Percentiles rank a stretch among this genome's conserved stretches.
Evolutionary conservation across 2,797 vertebrate genomes (phyloP).

Genomic region (Coregonus ussuriensis): DNA sequence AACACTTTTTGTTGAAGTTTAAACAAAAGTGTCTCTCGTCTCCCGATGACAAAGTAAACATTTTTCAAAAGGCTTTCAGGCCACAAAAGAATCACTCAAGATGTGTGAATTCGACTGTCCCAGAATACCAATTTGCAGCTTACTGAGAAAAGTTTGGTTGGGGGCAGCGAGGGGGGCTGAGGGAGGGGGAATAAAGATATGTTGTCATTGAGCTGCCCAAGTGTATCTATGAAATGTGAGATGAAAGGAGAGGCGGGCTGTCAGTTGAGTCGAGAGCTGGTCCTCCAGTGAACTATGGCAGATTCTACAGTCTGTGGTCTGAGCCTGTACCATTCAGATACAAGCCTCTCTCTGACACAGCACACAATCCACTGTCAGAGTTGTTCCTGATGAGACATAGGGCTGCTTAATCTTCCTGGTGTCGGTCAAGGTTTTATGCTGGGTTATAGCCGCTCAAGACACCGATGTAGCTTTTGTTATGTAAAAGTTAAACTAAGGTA

Average conservation of each 20-base stretch:
- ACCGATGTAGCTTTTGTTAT: neutral
- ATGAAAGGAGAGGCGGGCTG: conserved; percentile 56
- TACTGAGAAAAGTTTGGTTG: conserved; percentile 30
- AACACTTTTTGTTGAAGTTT: no score
- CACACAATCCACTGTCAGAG: neutral
- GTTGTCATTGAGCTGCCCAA: conserved; percentile 74
- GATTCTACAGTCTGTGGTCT: neutral
- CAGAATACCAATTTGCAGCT: conserved; percentile 47
- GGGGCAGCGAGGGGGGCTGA: conserved; percentile 14
- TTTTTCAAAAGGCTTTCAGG: conserved; percentile 44
- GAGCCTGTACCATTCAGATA: neutral
- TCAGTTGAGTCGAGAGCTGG: conserved; percentile 45
- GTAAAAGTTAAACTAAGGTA: neutral
- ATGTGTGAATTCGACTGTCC: conserved; percentile 30
- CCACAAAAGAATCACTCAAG: conserved; percentile 32
- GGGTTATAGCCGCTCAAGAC: neutral
- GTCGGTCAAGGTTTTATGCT: no score
- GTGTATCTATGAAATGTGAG: conserved; percentile 69
- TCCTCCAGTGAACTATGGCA: conserved; percentile 40
- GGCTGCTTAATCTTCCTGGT: neutral
- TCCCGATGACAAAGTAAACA: no score
- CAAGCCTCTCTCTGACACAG: conserved; percentile 7
- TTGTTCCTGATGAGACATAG: conserved; percentile 3
- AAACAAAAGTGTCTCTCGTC: no score
- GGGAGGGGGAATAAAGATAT: conserved; percentile 61